Evolutionary conservation across 2,888 invertebrate genomes (phyloP), one percentile per base, ranked within the genome.

Genomic region (Pheosia tremula): DNA sequence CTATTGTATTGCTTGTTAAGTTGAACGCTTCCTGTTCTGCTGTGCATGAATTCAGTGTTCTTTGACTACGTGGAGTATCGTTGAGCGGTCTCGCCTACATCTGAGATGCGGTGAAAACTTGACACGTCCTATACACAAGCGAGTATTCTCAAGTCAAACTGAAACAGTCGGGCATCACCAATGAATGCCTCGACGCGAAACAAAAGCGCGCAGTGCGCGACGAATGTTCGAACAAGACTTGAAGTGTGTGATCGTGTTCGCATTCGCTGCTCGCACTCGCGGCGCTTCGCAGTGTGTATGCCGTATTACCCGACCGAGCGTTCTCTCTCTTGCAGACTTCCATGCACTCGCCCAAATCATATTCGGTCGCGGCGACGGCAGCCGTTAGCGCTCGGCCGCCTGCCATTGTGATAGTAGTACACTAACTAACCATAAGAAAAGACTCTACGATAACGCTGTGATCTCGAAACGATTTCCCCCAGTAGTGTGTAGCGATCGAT

Each of bases 261-360:
- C 13, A 43, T 7, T 9, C 9, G n/a, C 56, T 45, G 56, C 56
- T 39, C 56, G 56, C 56, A 45, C 43, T 45, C 56, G 56, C 8
- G 4, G 56, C 45, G 56, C 11, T 43, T 56, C 69, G 66, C 66
- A 63, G 62, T 66, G 66, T 73, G 69, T 77, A 64, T 67, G 74
- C 74, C 75, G 77, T 76, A 77, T 83, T 78, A 81, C 82, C 85
- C 83, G 86, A 87, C 83, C 82, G 82, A 83, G 86, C 83, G 81
- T 87, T 91, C 82, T 91, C 87, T 93, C 87, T 90, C 95, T 96
- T 96, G 94, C 96, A 96, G 96, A 96, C 96, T 96, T 96, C 95
- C 96, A 95, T 94, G 95, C 95, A 93, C 95, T 96, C 95, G 95
- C 96, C 95, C 95, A 95, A 94, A 94, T 95, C 94, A 95, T 96